Conservation (phyloP, 2,888 invertebrate genomes). For the Belgica antarctica region DNA sequence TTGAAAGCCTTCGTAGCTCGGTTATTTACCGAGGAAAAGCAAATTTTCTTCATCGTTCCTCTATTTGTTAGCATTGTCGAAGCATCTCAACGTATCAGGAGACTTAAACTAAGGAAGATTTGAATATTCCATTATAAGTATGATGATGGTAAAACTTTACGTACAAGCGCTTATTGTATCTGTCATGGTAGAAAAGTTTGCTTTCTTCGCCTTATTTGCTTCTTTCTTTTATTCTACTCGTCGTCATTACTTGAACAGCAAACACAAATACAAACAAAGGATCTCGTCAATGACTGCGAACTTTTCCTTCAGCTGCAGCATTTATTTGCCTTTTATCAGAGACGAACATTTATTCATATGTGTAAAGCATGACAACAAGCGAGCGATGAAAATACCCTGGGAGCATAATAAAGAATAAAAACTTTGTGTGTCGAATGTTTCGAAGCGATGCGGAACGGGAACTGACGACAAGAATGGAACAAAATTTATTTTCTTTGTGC, state of each 20-base stretch:
- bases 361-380: background rate
- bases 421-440: background rate
- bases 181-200: no score
- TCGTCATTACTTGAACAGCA: background rate
- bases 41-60: slow-evolving; percentile 38
- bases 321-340: background rate
- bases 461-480: background rate
- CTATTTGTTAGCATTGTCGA: background rate
- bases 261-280: background rate
- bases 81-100: background rate
- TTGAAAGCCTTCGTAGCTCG: background rate
- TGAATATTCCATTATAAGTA: slow-evolving; percentile 39
- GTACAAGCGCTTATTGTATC: no score
- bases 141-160: slow-evolving; percentile 39
- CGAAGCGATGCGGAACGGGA: background rate
- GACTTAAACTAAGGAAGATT: slow-evolving; percentile 25
- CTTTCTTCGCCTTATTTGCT: background rate
- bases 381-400: background rate
- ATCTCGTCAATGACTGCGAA: background rate
- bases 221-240: background rate
- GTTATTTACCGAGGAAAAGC: no score
- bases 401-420: slow-evolving; percentile 15
- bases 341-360: background rate
- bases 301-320: background rate
- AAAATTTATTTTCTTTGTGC: background rate